Base-by-base conservation (phyloP, 1,140 invertebrate genomes). In the Drosophila jambulina region DNA sequence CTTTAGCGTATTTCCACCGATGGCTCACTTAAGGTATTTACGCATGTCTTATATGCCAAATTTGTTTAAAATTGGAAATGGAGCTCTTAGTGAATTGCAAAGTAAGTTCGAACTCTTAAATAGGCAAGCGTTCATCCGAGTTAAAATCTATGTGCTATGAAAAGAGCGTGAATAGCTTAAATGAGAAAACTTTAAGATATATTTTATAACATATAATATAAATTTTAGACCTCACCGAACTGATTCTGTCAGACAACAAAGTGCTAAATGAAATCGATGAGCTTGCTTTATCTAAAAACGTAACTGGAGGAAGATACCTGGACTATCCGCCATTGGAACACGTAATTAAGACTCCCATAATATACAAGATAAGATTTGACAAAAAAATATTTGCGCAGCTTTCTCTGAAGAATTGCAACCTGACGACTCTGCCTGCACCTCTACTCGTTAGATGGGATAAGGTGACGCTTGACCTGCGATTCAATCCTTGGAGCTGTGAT, bases 401-500 rank as follows among this genome's bases (percentile, higher is more conserved):
- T 2, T 94, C 95, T 81, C 86, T 97, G 23, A 94, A 94, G 53
- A 94, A 96, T 63, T 97, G 97, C 91, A 95, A 95, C 65, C 81
- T 97, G 15, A 92, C 94, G 4, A 94, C 94, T 70, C 86, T 97
- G 23, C 95, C 96, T 49, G 91, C 92, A 23, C 80, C 93, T 36
- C 88, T 96, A 4, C 63, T 97, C 93, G 93, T 25, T 93, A 94
- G 90, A 62, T 97, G 96, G 96, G 95, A 96, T 75, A 92, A 93
- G 23, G 85, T 97, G 13, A 93, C 93, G 56, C 80, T 97, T 36
- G 95, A 96, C 77, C 93, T 97, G 17, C 93, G 93, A 40, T 94
- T 94, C 56, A 97, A 97, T 91, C 95, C 95, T 2, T 97, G 95
- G 95, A 93, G 94, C 32, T 97, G 96, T 82, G 96, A 97, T 91